These are phyloP conservation scores for Rhea pennata DNA, from an alignment of 2,113 vertebrate species.

Conservation along the genomic window DNA sequence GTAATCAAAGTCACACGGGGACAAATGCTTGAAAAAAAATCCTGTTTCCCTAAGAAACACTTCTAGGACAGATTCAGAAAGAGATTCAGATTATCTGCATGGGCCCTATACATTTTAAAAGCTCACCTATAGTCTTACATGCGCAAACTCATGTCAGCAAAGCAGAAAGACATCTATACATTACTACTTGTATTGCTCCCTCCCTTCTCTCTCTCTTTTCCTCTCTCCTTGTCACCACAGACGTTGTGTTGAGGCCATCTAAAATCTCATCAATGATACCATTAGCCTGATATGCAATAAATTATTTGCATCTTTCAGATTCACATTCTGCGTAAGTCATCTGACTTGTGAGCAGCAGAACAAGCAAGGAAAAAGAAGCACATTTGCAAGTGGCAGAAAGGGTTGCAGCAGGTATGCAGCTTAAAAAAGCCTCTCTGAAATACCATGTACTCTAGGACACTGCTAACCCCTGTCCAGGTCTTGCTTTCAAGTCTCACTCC, in stretches of 20 bases:
- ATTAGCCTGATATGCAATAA: neutral
- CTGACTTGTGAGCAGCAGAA: neutral
- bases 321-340: neutral
- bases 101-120: neutral
- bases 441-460: neutral
- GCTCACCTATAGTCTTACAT: neutral
- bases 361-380: neutral
- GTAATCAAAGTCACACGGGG: neutral
- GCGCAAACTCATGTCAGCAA: fast-evolving
- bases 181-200: neutral
- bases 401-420: neutral
- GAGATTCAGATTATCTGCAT: neutral
- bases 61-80: neutral
- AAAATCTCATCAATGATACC: neutral
- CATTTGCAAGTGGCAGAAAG: neutral
- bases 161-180: neutral
- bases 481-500: neutral
- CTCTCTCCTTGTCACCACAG: neutral
- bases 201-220: neutral
- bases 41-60: neutral
- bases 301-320: neutral
- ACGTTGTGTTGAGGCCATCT: neutral
- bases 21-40: neutral
- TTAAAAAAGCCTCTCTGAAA: neutral
- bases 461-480: neutral